Evolutionary conservation across 1,140 invertebrate species (phyloP), one percentile per base, ranked within the genome.

Genomic region (Diploscapter pachys): DNA sequence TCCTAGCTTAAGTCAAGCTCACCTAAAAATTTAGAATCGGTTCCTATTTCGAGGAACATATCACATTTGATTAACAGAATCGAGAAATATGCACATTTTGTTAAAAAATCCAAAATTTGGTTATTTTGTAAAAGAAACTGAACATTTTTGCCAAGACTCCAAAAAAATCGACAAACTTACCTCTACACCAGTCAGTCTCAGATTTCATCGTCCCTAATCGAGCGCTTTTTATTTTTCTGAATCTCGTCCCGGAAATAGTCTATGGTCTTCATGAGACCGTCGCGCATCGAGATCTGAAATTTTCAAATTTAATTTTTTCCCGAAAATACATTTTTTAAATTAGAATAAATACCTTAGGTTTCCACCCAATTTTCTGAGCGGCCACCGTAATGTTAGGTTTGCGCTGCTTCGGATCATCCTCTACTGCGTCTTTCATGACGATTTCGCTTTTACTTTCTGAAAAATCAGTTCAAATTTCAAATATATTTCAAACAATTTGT

Each of bases 341-440:
- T 6, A 66, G 49, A 62, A 11, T 9, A 59, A 8, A n/a, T 86
- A 93, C 92, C 87, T 93, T 94, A n/a, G 96, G 96, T 83, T 92
- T 89, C 96, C 96, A 99, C 73, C 92, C 90, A 1, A 99, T 87
- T 80, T 92, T 90, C 72, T 90, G 89, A 80, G 92, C 92, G 3
- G 97, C 97, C 71, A 93, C 87, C 0, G 89, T 90, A 70, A 99
- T 99, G 85, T 98, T 94, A 0, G 96, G 96, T 80, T 92, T 91
- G 68, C 97, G 88, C 78, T 93, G 89, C 85, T 96, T 93, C 0
- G 96, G 97, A 89, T 99, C 96, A 87, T 99, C 96, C 66, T 79
- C 61, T 69, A 73, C 71, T 31, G 81, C 75, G 48, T 71, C 90
- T 65, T 91, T 89, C 81, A 93, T 90, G 4, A 92, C 89, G 72